These are phyloP conservation scores for Lanius ludovicianus DNA, from an alignment of 2,113 vertebrate species.

Conservation along the genomic window DNA sequence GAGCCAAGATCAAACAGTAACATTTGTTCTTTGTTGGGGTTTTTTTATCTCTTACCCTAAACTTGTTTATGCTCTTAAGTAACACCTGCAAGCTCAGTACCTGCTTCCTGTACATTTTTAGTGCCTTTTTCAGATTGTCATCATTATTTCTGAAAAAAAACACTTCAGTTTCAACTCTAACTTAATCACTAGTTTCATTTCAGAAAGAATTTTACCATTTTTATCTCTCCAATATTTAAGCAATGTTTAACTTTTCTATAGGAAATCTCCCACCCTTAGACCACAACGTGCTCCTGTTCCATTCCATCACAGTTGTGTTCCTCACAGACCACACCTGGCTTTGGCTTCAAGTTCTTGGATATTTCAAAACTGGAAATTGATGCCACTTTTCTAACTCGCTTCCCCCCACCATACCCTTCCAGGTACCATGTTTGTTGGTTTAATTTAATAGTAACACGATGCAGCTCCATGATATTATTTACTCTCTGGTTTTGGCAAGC, in stretches of 20 bases:
- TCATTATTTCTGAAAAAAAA: neutral
- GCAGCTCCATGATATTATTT: neutral
- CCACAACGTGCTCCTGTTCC: neutral
- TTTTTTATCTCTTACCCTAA: fast-evolving
- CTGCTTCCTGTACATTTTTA: neutral
- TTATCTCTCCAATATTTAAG: neutral
- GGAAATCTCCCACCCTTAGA: neutral
- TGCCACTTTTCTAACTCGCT: neutral
- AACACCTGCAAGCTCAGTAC: slow-evolving; percentile 3
- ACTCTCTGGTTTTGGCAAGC: neutral
- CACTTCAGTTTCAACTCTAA: neutral
- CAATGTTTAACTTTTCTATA: neutral
- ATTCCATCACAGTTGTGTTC: neutral
- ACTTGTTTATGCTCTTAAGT: neutral
- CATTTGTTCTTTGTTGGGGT: fast-evolving
- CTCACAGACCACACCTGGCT: neutral
- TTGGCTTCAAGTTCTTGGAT: neutral
- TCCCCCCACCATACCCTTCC: neutral
- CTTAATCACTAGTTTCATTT: neutral
- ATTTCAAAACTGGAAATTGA: neutral
- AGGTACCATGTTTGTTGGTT: neutral
- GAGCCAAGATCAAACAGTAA: neutral
- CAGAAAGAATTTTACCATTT: neutral
- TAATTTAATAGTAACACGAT: neutral
- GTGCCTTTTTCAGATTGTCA: neutral